Evolutionary conservation across 2,797 vertebrate species (phyloP).

Genomic region (Muraenolepis orangiensis): DNA sequence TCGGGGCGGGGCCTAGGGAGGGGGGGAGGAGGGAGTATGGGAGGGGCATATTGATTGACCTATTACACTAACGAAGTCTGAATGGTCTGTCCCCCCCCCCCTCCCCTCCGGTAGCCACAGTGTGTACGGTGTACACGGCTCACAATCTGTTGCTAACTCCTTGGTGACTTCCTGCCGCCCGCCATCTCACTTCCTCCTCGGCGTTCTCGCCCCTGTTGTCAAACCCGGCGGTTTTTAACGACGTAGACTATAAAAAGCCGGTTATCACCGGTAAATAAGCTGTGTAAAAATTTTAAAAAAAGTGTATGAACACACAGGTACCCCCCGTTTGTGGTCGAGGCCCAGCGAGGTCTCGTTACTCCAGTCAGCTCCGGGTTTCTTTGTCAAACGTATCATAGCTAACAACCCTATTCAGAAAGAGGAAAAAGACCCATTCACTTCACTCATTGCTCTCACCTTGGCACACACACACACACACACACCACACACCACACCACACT

Average conservation of each 20-base stretch:
- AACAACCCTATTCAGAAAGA: background rate
- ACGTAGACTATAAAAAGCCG: background rate
- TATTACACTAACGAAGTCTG: constrained; percentile 34
- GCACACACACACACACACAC: background rate
- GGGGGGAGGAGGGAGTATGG: constrained; percentile 17
- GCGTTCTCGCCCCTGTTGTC: too few species aligned
- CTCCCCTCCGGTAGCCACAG: constrained; percentile 1
- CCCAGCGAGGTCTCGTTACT: too few species aligned
- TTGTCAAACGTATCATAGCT: background rate
- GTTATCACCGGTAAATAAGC: too few species aligned
- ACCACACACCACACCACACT: background rate
- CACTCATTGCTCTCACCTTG: background rate
- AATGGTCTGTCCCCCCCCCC: constrained; percentile 8
- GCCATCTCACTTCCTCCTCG: background rate
- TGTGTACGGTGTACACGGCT: background rate
- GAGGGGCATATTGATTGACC: constrained; percentile 47
- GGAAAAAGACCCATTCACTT: background rate
- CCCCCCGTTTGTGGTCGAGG: too few species aligned
- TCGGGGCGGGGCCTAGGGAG: constrained; percentile 31
- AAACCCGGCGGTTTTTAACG: too few species aligned
- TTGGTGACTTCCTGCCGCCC: background rate
- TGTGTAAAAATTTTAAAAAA: too few species aligned
- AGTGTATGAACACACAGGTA: too few species aligned
- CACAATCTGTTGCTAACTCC: background rate
- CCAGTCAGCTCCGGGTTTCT: too few species aligned